phyloP scores from a whole-genome alignment of 2,113 vertebrate genomes.

The Siniperca chuatsi region DNA sequence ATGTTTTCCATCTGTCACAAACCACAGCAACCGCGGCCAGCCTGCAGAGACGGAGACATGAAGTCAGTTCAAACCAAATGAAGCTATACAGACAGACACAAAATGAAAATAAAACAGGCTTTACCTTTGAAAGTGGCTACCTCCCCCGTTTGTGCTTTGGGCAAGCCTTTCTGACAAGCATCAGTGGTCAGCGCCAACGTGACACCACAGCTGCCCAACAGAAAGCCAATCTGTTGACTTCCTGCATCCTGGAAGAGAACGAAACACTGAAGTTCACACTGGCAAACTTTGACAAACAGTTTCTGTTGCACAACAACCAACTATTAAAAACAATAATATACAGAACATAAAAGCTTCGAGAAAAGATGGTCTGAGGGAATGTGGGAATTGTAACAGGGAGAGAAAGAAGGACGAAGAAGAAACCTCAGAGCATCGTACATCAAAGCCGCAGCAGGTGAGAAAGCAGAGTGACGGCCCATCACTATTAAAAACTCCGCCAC shows the following conservation, averaged over 20 bases:
- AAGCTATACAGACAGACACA: background rate
- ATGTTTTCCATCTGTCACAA: slow-evolving; percentile 96
- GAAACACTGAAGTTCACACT: background rate
- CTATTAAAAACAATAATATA: slow-evolving; percentile 14
- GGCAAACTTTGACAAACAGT: slow-evolving; percentile 7
- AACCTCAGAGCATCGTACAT: slow-evolving; percentile 45
- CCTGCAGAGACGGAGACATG: slow-evolving; percentile 80
- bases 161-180: slow-evolving; percentile 96
- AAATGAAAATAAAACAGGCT: slow-evolving; percentile 21
- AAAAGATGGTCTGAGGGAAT: slow-evolving; percentile 3
- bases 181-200: slow-evolving; percentile 94
- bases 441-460: slow-evolving; percentile 65
- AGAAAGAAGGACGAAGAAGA: slow-evolving; percentile 9
- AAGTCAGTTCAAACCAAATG: slow-evolving; percentile 17
- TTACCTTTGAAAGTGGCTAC: slow-evolving; percentile 95
- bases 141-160: slow-evolving; percentile 95
- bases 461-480: slow-evolving; percentile 46
- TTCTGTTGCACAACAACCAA: background rate
- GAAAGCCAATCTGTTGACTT: slow-evolving; percentile 96
- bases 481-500: slow-evolving; percentile 58
- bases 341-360: slow-evolving; percentile 10
- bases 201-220: slow-evolving; percentile 96
- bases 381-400: slow-evolving; percentile 24
- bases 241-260: slow-evolving; percentile 89
- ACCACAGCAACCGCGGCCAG: slow-evolving; percentile 94